Evolutionary conservation across 2,113 vertebrate genomes (phyloP).

Genomic region (Serilophus lunatus): DNA sequence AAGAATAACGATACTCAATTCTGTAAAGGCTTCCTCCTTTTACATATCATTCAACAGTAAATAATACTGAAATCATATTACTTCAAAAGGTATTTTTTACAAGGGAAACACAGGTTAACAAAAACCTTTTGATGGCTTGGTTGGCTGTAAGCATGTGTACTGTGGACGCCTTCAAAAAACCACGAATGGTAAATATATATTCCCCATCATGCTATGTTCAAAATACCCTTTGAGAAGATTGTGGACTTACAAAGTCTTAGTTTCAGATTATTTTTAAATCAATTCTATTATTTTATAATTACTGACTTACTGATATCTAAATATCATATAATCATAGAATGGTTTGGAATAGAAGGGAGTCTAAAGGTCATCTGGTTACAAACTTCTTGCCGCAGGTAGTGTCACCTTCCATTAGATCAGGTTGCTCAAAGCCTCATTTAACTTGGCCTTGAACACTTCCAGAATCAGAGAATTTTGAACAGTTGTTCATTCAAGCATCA

Average conservation of each 20-base stretch:
- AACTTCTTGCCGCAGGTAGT: not conserved
- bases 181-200: not conserved
- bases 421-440: not conserved
- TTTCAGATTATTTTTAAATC: not conserved
- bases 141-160: not conserved
- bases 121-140: not conserved
- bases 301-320: not conserved
- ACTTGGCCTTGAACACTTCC: not conserved
- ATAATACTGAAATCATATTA: not conserved
- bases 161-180: not conserved
- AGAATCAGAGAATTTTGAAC: not conserved
- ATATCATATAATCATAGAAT: not conserved
- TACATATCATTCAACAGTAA: not conserved
- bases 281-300: not conserved
- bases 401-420: not conserved
- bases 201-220: not conserved
- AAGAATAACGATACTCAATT: not conserved
- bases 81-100: not conserved
- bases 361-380: not conserved
- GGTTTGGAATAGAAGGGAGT: not conserved
- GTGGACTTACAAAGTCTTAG: too few species aligned
- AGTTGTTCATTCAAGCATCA: not conserved
- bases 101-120: not conserved
- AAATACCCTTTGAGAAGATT: not conserved
- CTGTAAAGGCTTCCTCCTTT: not conserved